A percentile compares a stretch with the other conserved stretches of the same genome.
Conservation (phyloP, 2,888 invertebrate genomes). For the Aquatica leii region DNA sequence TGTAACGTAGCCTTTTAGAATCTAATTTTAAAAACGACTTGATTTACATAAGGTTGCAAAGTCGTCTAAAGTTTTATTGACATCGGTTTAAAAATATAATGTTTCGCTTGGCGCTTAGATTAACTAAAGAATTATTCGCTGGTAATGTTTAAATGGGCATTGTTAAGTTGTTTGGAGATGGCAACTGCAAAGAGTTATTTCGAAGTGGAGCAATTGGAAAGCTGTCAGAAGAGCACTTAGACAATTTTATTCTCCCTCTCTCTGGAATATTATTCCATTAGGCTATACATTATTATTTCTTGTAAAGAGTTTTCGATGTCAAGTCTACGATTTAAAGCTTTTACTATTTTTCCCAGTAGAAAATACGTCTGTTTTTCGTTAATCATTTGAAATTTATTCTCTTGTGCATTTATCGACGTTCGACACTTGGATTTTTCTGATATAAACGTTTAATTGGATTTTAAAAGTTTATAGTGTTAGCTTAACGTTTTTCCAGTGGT, state of each 20-base stretch:
- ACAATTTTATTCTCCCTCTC: not conserved
- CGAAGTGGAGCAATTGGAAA: too few relatives aligned
- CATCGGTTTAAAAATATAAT: not conserved
- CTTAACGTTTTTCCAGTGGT: slow-evolving; percentile 13
- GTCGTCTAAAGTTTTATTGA: not conserved
- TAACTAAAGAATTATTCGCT: too few relatives aligned
- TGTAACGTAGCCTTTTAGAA: slow-evolving; percentile 5
- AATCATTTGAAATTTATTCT: slow-evolving; percentile 23
- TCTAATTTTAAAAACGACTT: slow-evolving; percentile 6
- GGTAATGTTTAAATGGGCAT: too few relatives aligned
- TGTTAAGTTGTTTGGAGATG: too few relatives aligned
- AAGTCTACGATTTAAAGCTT: slow-evolving; percentile 6
- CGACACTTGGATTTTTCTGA: not conserved
- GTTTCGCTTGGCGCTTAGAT: too few relatives aligned
- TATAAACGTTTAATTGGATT: slow-evolving; percentile 11
- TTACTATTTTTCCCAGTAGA: not conserved
- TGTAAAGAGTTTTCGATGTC: slow-evolving; percentile 11
- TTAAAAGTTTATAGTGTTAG: slow-evolving; percentile 13
- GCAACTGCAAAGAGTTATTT: too few relatives aligned
- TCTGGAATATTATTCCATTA: slow-evolving; percentile 8
- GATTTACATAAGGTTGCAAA: not conserved
- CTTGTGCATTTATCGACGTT: slow-evolving; percentile 23
- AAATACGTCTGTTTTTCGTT: slow-evolving; percentile 18
- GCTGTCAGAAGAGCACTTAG: slow-evolving; percentile 7
- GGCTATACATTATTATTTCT: not conserved